Evolutionary conservation across 2,888 invertebrate genomes (phyloP).

Genomic region (Eupithecia subfuscata): DNA sequence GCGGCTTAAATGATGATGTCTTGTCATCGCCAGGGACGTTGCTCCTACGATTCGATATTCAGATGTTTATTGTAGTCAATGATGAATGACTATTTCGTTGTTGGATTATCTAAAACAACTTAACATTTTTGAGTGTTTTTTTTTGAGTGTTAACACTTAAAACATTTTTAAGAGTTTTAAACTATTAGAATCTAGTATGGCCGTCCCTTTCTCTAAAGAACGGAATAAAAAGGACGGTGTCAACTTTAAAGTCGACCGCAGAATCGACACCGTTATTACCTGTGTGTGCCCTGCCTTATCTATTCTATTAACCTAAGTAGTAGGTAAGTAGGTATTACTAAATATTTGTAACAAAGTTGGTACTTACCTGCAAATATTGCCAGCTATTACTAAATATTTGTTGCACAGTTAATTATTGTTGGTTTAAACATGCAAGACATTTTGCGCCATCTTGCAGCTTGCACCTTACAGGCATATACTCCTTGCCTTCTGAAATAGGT

Average conservation of each 20-base stretch:
- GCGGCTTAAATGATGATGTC: too few relatives aligned
- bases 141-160: too few relatives aligned
- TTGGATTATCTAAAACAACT: too few relatives aligned
- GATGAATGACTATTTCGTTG: too few relatives aligned
- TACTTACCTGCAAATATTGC: background rate
- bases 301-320: background rate
- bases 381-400: slow-evolving; percentile 1
- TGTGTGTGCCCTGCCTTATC: background rate
- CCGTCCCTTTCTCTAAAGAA: background rate
- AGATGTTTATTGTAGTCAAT: too few relatives aligned
- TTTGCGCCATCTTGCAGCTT: slow-evolving; percentile 4
- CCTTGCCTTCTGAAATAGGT: background rate
- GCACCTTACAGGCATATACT: background rate
- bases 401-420: slow-evolving; percentile 6
- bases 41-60: too few relatives aligned
- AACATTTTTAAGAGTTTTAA: too few relatives aligned
- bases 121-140: too few relatives aligned
- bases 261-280: background rate
- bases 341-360: background rate
- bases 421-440: background rate
- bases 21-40: too few relatives aligned
- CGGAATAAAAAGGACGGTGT: background rate
- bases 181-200: too few relatives aligned
- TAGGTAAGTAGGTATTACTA: background rate
- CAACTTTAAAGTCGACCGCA: background rate